Base-by-base conservation (phyloP, 1,140 invertebrate species). In the Drosophila bocki region DNA sequence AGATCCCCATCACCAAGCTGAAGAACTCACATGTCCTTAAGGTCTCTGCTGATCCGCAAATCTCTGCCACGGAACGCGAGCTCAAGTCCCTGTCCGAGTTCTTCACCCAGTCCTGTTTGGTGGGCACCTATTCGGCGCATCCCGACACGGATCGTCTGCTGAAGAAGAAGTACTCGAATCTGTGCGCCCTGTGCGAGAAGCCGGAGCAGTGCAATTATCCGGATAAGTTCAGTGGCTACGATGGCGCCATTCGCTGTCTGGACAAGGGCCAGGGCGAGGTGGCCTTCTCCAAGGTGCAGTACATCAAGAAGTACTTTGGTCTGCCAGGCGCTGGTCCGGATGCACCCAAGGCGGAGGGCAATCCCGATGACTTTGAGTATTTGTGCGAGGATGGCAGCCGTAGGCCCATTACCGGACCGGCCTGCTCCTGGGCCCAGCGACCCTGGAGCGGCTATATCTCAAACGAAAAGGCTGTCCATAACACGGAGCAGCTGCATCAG, bases 201-300 rank as follows among this genome's bases (percentile, higher is more conserved):
- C 96, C 96, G 0, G 93, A 94, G 1, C 93, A 94, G 58, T 98
- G 96, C 86, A 96, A 97, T 86, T 97, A 97, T 68, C 96, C 96
- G 7, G 97, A 98, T 85, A 94, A 94, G 44, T 97, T 94, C 91
- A 96, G 96, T 42, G 97, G 97, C 2, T 97, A 97, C 86, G 95
- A 97, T 50, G 97, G 97, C 1, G 96, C 97, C 6, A 94, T 98
- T 19, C 93, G 96, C 15, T 98, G 97, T 93, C 86, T 98, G 44
- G 95, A 95, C 9, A 95, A 96, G 63, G 96, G 96, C 44, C 95
- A 95, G 2, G 97, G 97, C 2, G 95, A 98, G 64, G 95, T 98
- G 1, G 97, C 97, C 4, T 98, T 97, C 93, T 96, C 97, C 3
- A 97, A 97, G 92, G 95, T 97, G 62, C 96, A 96, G 67, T 97